Evolutionary conservation across 1,140 invertebrate species (phyloP).

Genomic region (Leptoteleia sp.): DNA sequence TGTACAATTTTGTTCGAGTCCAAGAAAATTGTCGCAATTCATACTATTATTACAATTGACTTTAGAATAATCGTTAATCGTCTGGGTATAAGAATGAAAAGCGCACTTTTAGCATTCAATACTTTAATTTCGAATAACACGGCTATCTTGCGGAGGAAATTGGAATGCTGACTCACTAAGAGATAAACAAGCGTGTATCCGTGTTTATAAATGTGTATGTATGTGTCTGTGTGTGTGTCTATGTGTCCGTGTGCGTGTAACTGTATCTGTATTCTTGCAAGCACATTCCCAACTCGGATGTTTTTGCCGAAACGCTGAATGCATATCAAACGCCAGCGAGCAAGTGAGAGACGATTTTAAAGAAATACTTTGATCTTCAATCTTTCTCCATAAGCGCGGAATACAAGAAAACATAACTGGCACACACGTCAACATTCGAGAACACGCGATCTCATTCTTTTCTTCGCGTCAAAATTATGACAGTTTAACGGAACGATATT

Average conservation of each 20-base stretch:
- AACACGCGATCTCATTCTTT: no score
- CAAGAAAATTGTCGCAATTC: no score
- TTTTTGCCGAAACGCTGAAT: slow-evolving; percentile 49
- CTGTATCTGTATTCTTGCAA: slow-evolving; percentile 53
- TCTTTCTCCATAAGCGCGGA: slow-evolving; percentile 15
- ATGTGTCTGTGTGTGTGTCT: slow-evolving; percentile 26
- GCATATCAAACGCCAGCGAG: slow-evolving; percentile 62
- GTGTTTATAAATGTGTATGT: not conserved
- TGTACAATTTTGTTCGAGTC: no score
- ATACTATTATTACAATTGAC: no score
- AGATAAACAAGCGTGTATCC: slow-evolving; percentile 53
- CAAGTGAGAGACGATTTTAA: slow-evolving; percentile 39
- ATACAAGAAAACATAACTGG: slow-evolving; percentile 1
- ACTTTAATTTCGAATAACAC: slow-evolving; percentile 36
- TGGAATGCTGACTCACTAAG: slow-evolving; percentile 51
- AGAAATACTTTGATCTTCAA: slow-evolving; percentile 37
- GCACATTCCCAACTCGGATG: slow-evolving; percentile 59
- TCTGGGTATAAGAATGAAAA: slow-evolving; percentile 2
- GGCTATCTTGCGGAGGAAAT: slow-evolving; percentile 45
- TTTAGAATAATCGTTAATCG: no score
- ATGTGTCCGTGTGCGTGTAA: no score
- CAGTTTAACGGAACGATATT: no score
- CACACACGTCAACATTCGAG: not conserved
- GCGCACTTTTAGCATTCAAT: slow-evolving; percentile 5
- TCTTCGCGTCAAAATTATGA: no score